Evolutionary conservation across 2,113 vertebrate species (phyloP), one percentile per base, ranked within the genome.

Genomic region (Myocastor coypus): DNA sequence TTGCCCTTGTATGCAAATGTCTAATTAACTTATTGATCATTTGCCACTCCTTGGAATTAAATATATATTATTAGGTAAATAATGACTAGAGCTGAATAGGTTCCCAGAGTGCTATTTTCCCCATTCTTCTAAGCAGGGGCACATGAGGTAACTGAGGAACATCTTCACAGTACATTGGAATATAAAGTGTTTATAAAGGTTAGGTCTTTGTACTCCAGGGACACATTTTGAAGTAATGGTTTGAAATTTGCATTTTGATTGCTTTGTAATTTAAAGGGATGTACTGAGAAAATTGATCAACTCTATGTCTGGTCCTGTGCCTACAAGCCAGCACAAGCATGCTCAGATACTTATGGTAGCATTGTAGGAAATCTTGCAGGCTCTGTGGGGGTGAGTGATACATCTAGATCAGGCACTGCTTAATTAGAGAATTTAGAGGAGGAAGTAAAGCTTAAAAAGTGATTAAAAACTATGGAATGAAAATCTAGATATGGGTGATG

Each of bases 371-470:
- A 50, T 92, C 89, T 92, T 37, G 52, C 52, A 90, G 87, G 84
- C 92, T 89, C 40, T 95, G 32, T 83, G 77, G 71, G 83, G 78
- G 84, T 97, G 96, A 94, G 83, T 92, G 87, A 59, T 96, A 34
- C 81, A 83, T 95, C 92, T 95, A 96, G 84, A 95, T 94, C 71
- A 94, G 87, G 82, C 82, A 68, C 50, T 92, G 64, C 92, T 94
- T 98, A 94, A 97, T 96, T 97, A 97, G 95, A 96, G 96, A 82
- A 97, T 85, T 96, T 90, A 81, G 59, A 94, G 69, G 57, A 95
- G 81, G 94, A 95, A 93, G 87, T 94, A 92, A 85, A 92, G 87
- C 85, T 94, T 93, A 96, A 88, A 88, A 94, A 87, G 78, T 86
- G 96, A 93, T 96, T 94, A 94, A 94, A 96, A 93, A 83, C 93